phyloP scores from a whole-genome alignment of 2,113 vertebrate species.

The Fulmarus glacialis region DNA sequence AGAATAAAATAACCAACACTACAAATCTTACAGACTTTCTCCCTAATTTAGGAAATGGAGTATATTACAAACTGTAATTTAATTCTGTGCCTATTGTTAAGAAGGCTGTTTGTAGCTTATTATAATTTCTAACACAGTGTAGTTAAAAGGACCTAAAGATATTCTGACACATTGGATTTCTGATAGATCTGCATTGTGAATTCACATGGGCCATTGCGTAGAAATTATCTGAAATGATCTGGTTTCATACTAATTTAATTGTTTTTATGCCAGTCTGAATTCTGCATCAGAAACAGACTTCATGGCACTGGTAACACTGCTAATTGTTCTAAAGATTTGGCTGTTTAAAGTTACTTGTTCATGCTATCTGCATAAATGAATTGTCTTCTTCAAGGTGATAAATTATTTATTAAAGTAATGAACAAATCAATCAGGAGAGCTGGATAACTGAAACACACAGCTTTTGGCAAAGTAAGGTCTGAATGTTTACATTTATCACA shows the following conservation, averaged over 20 bases:
- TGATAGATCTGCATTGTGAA: not conserved
- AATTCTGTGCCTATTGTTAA: not conserved
- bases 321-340: conserved; percentile 40
- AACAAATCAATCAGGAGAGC: conserved; percentile 74
- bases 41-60: not conserved
- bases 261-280: not conserved
- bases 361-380: conserved; percentile 68
- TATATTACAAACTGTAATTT: not conserved
- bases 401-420: conserved; percentile 81
- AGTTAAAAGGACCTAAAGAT: not conserved
- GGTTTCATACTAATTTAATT: not conserved
- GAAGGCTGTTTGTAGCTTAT: not conserved
- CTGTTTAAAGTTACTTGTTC: conserved; percentile 62
- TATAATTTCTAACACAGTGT: not conserved
- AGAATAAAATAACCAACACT: not conserved
- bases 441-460: conserved; percentile 62
- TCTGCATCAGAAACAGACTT: not conserved
- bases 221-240: not conserved
- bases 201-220: not conserved
- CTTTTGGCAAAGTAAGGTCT: conserved; percentile 72
- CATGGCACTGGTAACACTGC: not conserved
- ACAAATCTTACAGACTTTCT: not conserved
- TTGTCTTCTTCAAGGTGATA: conserved; percentile 69
- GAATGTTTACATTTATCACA: conserved; percentile 76
- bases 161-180: not conserved